Base-by-base conservation (phyloP, 64 coral and sea anemone species). In the Pocillopora damicornis region DNA sequence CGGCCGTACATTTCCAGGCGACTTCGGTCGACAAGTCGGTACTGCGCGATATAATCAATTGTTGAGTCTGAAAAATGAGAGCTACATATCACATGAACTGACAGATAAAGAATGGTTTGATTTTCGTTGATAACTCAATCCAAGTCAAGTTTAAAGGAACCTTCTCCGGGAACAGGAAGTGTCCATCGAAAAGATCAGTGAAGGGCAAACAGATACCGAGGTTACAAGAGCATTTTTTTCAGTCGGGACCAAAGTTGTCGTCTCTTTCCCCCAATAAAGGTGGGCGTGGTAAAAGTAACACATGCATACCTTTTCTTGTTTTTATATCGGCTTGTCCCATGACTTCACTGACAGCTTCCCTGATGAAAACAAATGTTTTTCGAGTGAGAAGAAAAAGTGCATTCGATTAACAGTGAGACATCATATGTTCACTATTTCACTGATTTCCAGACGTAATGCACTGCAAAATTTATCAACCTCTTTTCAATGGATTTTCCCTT, bases 31-130 rank as follows among this genome's bases (percentile, higher is more conserved):
- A 96, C 94, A 58, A 96, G 78, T 34, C 94, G 91, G 59, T 96
- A 96, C 77, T 96, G 94, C 6, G 94, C 82, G 20, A 96, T 66
- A 63, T 90, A 96, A 25, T 96, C 94, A 34, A 96, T 93, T 9
- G 82, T 96, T 16, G 94, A 96, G 64, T 93, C 94, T 96, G 73
- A 35, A 80, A 78, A 12, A 37, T 15, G 13, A 64, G 13, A 64
- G n/a, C 0, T 1, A 71, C 0, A 3, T 25, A 71, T 63, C 61
- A 63, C 13, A 17, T 17, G 5, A 51, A 34, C 8, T 0, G 5
- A 72, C 20, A 30, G 7, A 82, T 63, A 18, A 63, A 35, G 15
- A 0, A 42, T 60, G 35, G 5, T 78, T 66, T 38, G 82, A 0
- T 68, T 65, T 86, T 61, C 16, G 30, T 73, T 15, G 65, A 15